Base-by-base conservation (phyloP, 1,140 invertebrate genomes). In the Aplysia californica region DNA sequence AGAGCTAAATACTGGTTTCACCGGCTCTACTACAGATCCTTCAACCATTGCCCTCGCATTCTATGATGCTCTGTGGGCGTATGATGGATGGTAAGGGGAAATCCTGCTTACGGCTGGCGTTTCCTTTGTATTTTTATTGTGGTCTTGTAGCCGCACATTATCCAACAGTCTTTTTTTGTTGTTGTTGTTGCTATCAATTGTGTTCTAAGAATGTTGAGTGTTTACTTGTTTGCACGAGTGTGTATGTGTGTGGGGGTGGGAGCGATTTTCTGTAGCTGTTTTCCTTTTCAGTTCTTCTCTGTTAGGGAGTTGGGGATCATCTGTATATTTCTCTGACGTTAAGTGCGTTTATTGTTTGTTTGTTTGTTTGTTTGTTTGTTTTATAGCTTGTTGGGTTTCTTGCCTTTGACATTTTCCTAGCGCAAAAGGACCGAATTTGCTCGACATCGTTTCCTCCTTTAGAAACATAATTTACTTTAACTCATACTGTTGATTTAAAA, bases 51-150 rank as follows among this genome's bases (percentile, higher is more conserved):
- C 91, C 3, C 80, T 89, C 5, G 91, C 89, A 15, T 92, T 92
- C 82, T 92, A 92, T 79, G 86, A 87, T 75, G 91, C 90, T 18
- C 83, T 91, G 23, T 92, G 89, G 89, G 90, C 91, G 33, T 92
- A 92, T 80, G 90, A 90, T 67, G 91, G 91, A 76, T 92, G 91
- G 91, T 86, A 80, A 74, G 76, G 58, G 18, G 5, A 21, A 21
- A 41, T 23, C 35, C 26, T 21, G 29, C 15, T 61, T 61, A 18
- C 10, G 15, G 6, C 15, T 61, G 10, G 18, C 18, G 26, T 26
- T 10, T 10, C 58, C 6, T 18, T 6, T 10, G 6, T 6, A 61
- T 61, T 10, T 10, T 61, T 6, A 61, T 61, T 26, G 6, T 61
- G 10, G 29, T 21, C 29, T 61, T 61, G 15, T 10, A 21, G 6